Base-by-base conservation (phyloP, 2,797 vertebrate genomes). In the Epinephelus malabaricus region DNA sequence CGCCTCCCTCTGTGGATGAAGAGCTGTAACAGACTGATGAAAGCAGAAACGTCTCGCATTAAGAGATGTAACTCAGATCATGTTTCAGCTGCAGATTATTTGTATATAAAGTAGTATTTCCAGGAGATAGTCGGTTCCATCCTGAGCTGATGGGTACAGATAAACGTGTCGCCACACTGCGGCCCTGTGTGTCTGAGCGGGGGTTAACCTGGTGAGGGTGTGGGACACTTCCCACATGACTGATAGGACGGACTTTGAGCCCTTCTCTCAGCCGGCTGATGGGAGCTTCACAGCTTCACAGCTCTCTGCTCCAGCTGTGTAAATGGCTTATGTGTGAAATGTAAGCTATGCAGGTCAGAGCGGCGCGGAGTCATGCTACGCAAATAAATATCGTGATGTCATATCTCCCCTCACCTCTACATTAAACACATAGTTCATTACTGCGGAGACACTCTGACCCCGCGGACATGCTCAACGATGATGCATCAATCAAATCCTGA, bases 401-500 rank as follows among this genome's bases (percentile, higher is more conserved):
- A 92, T 78, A 34, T 34, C 34, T 34, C 34, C 34, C 34, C 69
- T 43, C 82, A 38, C 18, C 72, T 59, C 81, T 62, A 84, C 46
- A 87, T 89, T 82, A 75, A 88, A 92, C 84, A 74, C 76, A 85
- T 71, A 89, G 83, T 85, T 93, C 92, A 93, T 94, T 90, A 92
- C 76, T 34, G 60, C 21, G 4, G 60, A 55, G 65, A 69, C 78
- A 78, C 81, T 88, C 84, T 82, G 82, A 92, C 89, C 86, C 79
- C 15, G 9, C 30, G 10, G 76, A 76, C 81, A 45, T 21, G 69
- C 84, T 68, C 4, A 55, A 82, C 50, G 76, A 90, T 73, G 88
- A 84, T 69, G 63, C 89, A 89, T 92, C 90, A 88, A 91, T 93
- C 89, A 94, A 80, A 87, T 19, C 2, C 27, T 85, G 86, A 88